Evolutionary conservation across 2,888 invertebrate species (phyloP), one percentile per base, ranked within the genome.

Genomic region (Lymantria dispar): DNA sequence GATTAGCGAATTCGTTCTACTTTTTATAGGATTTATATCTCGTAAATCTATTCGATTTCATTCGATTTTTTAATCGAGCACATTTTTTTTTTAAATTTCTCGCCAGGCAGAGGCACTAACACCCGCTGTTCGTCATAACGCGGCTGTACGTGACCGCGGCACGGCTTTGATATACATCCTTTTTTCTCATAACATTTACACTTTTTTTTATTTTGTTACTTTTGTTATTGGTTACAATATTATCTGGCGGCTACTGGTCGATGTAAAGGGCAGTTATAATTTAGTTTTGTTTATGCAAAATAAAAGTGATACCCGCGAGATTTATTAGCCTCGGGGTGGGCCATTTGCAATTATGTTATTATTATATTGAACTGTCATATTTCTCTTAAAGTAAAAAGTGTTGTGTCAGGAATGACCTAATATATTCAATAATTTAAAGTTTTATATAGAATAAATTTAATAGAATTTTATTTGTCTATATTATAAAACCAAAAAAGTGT

Each of bases 251-350:
- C 90, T 91, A 90, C 90, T 76, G 90, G 86, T 78, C 85, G 83
- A 73, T 74, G 74, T 79, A 85, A 86, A 45, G 85, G 86, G 82
- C 77, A 80, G 79, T 83, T 85, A 84, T 90, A 86, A 90, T 87
- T 89, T 84, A 78, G 83, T 87, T 87, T 89, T 88, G 87, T 90
- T 89, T 87, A 90, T 89, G 90, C 89, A 87, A 90, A 90, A 90
- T 87, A 84, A 87, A 86, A 84, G 76, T 83, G 80, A 82, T 80
- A 79, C 74, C 64, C 56, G 45, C 66, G 78, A 83, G 89, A 90
- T 89, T 88, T 90, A 90, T 87, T 72, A 56, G 69, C 66, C 72
- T 72, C 66, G 72, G 71, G 78, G 79, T 78, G 84, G 78, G 76
- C 76, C 64, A 61, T 64, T 63, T 50, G 56, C 56, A 59, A 45